Conservation (phyloP, 1,140 invertebrate genomes). For the Plodia interpunctella region DNA sequence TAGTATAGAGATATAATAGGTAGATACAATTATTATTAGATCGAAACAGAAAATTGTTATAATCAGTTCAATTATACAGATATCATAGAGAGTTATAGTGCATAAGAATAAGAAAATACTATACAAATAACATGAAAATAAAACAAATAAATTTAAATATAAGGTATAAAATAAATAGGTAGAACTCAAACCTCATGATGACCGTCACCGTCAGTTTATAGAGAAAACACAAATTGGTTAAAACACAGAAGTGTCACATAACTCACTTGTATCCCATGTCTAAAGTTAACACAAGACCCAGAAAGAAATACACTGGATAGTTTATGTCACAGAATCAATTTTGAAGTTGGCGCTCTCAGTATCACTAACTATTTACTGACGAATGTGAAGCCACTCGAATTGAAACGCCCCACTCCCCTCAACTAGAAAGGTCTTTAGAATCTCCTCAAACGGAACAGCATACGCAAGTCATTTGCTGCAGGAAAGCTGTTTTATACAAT, state of each 20-base stretch:
- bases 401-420: background rate
- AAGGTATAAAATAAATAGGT: background rate
- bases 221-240: background rate
- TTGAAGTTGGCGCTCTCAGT: background rate
- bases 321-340: background rate
- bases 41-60: too few species aligned
- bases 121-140: too few species aligned
- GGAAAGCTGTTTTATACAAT: slow-evolving; percentile 30
- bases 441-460: slow-evolving; percentile 17
- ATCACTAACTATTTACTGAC: background rate
- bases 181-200: background rate
- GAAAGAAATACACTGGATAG: background rate
- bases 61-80: too few species aligned
- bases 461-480: slow-evolving; percentile 30
- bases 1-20: too few species aligned
- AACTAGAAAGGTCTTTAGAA: slow-evolving; percentile 8
- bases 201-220: background rate
- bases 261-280: slow-evolving; percentile 5
- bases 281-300: background rate
- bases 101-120: too few species aligned
- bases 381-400: background rate
- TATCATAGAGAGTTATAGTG: too few species aligned
- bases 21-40: too few species aligned
- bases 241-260: background rate
- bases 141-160: background rate